Base-by-base conservation (phyloP, 2,113 vertebrate species). In the Paradoxurus hermaphroditus region DNA sequence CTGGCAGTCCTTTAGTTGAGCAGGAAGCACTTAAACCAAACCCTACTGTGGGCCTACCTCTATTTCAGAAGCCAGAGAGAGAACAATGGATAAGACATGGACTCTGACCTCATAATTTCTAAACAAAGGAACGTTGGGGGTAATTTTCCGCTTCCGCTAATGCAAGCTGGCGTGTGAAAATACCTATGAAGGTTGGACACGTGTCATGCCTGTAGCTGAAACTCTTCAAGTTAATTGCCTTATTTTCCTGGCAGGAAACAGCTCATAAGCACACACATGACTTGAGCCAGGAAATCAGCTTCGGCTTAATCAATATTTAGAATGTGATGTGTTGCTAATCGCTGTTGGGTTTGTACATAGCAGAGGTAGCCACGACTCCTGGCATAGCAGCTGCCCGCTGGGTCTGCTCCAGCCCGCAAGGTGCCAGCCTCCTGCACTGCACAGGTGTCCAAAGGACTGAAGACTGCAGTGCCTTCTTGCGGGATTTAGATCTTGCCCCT, bases 271-370 rank as follows among this genome's bases (percentile, higher is more conserved):
- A 91, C 88, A 94, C 94, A 93, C 96, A 96, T 96, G 97, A 96
- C 95, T 95, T 97, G 82, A 94, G 97, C 94, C 98, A 97, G 97
- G 97, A 98, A 98, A 89, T 97, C 94, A 96, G 96, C 95, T 96
- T 96, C 87, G 70, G 96, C 86, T 98, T 98, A 97, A 98, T 98
- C 98, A 97, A 98, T 98, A 98, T 97, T 98, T 98, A 97, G 96
- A 97, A 85, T 98, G 91, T 97, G 98, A 97, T 96, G 97, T 97
- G 97, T 97, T 86, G 91, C 95, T 96, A 97, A 98, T 96, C 49
- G 5, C 85, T 97, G 97, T 97, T 96, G 94, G 97, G 89, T 97
- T 91, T 95, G 96, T 96, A 93, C 94, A 91, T 94, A 94, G 56
- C 36, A 82, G 81, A 96, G 92, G 92, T 96, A 63, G 81, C 85